phyloP scores from a whole-genome alignment of 2,797 vertebrate genomes.

The Cyclopterus lumpus region DNA sequence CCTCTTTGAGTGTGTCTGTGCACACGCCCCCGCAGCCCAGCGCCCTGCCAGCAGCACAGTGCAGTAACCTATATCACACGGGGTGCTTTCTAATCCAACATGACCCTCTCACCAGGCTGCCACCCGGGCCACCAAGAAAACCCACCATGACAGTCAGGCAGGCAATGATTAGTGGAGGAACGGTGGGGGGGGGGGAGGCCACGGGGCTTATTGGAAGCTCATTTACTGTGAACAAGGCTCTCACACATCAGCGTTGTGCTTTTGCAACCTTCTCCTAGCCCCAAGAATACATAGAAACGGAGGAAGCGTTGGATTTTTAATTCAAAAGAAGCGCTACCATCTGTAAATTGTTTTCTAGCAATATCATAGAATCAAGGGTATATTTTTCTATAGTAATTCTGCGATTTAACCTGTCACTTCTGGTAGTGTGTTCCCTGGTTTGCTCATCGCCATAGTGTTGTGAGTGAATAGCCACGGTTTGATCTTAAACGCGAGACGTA shows the following conservation, averaged over 20 bases:
- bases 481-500: constrained; percentile 26
- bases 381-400: not conserved
- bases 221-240: constrained; percentile 56
- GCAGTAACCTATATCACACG: constrained; percentile 82
- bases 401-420: not conserved
- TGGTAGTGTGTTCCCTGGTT: constrained; percentile 2
- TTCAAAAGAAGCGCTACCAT: not conserved
- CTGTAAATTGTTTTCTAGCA: not conserved
- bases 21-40: constrained; percentile 32
- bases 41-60: constrained; percentile 62
- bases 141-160: constrained; percentile 60
- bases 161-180: constrained; percentile 65
- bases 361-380: not conserved
- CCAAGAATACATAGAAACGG: not conserved
- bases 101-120: constrained; percentile 74
- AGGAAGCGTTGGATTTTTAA: not conserved
- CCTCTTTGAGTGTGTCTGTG: constrained; percentile 6
- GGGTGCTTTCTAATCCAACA: constrained; percentile 79
- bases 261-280: constrained; percentile 16
- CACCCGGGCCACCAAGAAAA: constrained; percentile 49
- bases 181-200: constrained; percentile 56
- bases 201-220: constrained; percentile 49
- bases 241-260: constrained; percentile 40
- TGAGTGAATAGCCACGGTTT: not conserved
- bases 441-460: not conserved